Percentiles rank a stretch among this genome's conserved stretches.
phyloP scores from a whole-genome alignment of 2,113 vertebrate genomes.

The Python bivittatus region DNA sequence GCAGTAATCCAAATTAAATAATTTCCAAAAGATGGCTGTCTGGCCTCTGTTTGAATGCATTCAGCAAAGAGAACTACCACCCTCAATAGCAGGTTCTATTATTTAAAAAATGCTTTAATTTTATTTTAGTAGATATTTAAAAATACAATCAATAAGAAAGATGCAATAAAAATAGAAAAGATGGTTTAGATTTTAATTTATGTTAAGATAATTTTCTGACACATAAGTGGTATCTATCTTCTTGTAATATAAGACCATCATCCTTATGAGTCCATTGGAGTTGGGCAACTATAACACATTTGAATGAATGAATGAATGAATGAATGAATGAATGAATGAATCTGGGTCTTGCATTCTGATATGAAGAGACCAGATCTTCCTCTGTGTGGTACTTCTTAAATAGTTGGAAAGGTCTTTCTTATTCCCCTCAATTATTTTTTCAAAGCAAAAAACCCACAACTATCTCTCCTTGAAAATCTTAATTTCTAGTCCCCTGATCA shows the following conservation, averaged over 20 bases:
- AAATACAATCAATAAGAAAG: background rate
- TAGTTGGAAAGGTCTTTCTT: background rate
- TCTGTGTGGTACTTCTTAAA: background rate
- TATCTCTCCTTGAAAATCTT: background rate
- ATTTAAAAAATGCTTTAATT: background rate
- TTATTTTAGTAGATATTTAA: background rate
- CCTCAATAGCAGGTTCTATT: background rate
- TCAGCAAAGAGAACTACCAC: background rate
- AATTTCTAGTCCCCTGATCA: background rate
- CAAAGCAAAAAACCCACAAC: too few relatives aligned
- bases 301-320: too few relatives aligned
- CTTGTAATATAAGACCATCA: background rate
- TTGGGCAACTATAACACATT: background rate
- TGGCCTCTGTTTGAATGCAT: background rate
- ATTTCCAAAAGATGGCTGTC: background rate
- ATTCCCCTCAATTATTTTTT: background rate
- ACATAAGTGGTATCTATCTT: background rate
- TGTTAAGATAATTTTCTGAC: background rate
- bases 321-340: background rate
- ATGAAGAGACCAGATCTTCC: background rate
- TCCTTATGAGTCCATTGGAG: background rate
- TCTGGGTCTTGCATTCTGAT: background rate
- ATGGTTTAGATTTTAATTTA: background rate
- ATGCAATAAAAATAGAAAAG: background rate
- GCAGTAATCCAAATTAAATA: background rate